A percentile compares a stretch with the other conserved stretches of the same genome.
Conservation (phyloP, 2,113 vertebrate genomes). For the Triplophysa rosa region DNA sequence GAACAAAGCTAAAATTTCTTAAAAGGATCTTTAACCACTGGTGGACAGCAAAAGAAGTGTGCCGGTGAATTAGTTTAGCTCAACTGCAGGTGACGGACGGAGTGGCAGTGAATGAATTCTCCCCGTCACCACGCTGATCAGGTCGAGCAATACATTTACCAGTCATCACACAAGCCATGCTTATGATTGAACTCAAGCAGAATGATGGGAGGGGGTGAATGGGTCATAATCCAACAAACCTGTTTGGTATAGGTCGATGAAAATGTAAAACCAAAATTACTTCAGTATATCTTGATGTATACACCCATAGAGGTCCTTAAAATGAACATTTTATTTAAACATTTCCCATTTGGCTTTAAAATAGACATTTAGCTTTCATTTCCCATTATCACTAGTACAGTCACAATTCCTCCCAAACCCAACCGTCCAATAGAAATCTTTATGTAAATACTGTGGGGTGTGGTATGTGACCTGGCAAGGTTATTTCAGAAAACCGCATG, state of each 20-base stretch:
- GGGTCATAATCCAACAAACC: constrained; percentile 23
- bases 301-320: constrained; percentile 54
- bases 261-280: constrained; percentile 17
- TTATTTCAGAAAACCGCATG: not conserved
- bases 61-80: not conserved
- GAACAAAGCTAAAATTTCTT: constrained; percentile 43
- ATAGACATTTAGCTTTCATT: constrained; percentile 65
- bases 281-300: constrained; percentile 43
- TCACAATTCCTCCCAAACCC: constrained; percentile 45
- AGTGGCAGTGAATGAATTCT: constrained; percentile 41
- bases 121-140: not conserved
- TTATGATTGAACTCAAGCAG: constrained; percentile 16
- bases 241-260: not conserved
- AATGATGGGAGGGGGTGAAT: constrained; percentile 3
- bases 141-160: not conserved
- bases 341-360: constrained; percentile 69
- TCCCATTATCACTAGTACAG: constrained; percentile 18
- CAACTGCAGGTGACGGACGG: not conserved
- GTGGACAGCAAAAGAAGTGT: constrained; percentile 12
- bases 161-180: not conserved
- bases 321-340: constrained; percentile 61
- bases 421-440: constrained; percentile 58
- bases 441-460: constrained; percentile 60
- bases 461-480: constrained; percentile 15
- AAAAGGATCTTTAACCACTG: constrained; percentile 42